Conservation (phyloP, 2,797 vertebrate species). For the Prionace glauca region DNA sequence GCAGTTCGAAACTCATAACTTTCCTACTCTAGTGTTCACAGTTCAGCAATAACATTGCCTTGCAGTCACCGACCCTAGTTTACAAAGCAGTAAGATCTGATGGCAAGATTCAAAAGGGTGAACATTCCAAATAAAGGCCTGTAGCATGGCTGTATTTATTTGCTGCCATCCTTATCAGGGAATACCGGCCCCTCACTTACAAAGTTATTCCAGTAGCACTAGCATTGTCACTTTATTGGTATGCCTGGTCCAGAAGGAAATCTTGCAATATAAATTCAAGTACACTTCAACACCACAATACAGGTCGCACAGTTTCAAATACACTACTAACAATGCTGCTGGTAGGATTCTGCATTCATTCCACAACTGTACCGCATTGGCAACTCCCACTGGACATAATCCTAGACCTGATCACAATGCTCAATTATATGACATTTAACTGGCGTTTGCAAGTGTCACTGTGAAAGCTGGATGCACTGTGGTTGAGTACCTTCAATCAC, state of each 20-base stretch:
- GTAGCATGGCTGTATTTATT: not conserved
- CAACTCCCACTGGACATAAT: not conserved
- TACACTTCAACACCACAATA: not conserved
- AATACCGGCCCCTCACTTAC: not conserved
- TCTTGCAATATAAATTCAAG: not conserved
- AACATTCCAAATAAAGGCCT: not conserved
- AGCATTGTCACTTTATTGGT: not conserved
- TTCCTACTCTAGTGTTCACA: not conserved
- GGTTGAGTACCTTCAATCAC: not conserved
- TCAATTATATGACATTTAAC: not conserved
- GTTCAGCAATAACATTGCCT: not conserved
- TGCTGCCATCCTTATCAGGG: not conserved
- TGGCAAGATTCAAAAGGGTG: not conserved
- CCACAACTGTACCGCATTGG: not conserved
- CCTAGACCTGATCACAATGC: not conserved
- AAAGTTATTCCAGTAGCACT: not conserved
- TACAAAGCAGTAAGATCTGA: not conserved
- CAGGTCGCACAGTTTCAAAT: not conserved
- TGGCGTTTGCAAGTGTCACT: not conserved
- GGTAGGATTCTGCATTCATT: not conserved
- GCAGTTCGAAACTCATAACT: not conserved
- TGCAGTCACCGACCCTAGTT: not conserved
- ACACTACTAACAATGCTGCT: not conserved
- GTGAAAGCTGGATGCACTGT: not conserved
- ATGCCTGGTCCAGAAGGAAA: not conserved